Evolutionary conservation across 2,797 vertebrate genomes (phyloP), one percentile per base, ranked within the genome.

Genomic region (Rhinoraja longicauda): DNA sequence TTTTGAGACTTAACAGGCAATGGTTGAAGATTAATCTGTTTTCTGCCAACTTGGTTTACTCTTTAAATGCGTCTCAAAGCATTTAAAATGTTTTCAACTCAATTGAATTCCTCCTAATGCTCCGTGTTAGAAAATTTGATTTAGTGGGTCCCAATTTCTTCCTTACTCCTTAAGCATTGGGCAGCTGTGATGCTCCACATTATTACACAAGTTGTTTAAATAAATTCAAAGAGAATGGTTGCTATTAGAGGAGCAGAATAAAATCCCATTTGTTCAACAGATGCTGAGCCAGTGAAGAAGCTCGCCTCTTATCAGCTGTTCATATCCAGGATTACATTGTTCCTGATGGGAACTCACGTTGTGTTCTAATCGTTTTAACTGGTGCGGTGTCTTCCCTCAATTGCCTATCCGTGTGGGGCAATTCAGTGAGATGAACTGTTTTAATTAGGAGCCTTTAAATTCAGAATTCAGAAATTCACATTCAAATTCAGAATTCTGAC

Each of bases 71-170:
- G 82, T 62, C 62, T 86, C 82, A 64, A 86, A 62, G 57, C 82
- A 86, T 86, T 86, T 86, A 64, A 86, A 86, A 86, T 86, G 15
- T 64, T 86, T 86, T 19, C 29, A 64, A 86, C 82, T 86, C 82
- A 86, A 64, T 86, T 86, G 57, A 62, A 86, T 86, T 86, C 24
- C 82, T 86, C 29, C 59, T 32, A 86, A 86, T 86, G 59, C 29
- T 86, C 13, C n/a, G 7, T 64, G 57, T 64, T 86, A n/a, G 82
- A 29, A 62, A 86, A 86, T 86, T 86, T 86, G 82, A 86, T 86
- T 86, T 86, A 86, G 29, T 32, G 59, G 57, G 59, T 86, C 82
- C 59, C 8, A n/a, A 64, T 86, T 86, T 86, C 82, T 86, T 19
- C 82, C 62, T 64, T 0, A 29, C 15, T 86, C 29, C 57, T 62